These are phyloP conservation scores for Apis dorsata DNA, from an alignment of 1,140 invertebrate genomes.

Conservation along the genomic window DNA sequence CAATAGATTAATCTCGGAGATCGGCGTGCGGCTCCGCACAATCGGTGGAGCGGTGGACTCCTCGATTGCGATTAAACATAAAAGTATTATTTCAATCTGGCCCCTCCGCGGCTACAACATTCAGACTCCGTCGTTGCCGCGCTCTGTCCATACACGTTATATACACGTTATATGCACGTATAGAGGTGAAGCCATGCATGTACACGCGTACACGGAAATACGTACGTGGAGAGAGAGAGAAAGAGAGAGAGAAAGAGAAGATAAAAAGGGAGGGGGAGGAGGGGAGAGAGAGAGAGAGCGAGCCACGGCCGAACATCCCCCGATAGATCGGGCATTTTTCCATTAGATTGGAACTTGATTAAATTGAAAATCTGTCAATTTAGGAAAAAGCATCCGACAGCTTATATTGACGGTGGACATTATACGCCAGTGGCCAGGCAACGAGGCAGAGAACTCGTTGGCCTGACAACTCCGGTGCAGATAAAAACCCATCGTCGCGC, in stretches of 20 bases:
- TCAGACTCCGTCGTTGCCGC: conserved; percentile 33
- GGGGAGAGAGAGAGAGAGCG: background rate
- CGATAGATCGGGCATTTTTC: conserved; percentile 79
- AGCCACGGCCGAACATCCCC: conserved; percentile 59
- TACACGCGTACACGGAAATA: too few relatives aligned
- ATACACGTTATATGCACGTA: too few relatives aligned
- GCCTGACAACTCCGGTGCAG: conserved; percentile 73
- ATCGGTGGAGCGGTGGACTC: conserved; percentile 58
- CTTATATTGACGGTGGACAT: conserved; percentile 78
- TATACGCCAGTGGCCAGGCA: conserved; percentile 70
- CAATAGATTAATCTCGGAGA: conserved; percentile 74
- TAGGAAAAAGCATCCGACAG: conserved; percentile 78
- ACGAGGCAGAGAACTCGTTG: conserved; percentile 66
- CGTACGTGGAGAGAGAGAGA: too few relatives aligned
- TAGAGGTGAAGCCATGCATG: background rate
- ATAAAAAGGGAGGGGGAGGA: too few relatives aligned
- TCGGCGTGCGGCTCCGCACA: conserved; percentile 66
- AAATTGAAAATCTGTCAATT: conserved; percentile 81
- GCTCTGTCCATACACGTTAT: background rate
- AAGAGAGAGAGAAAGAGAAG: background rate
- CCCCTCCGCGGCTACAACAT: conserved; percentile 59
- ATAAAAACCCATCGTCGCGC: conserved; percentile 67
- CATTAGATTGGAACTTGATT: conserved; percentile 80
- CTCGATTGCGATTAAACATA: conserved; percentile 72
- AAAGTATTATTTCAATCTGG: conserved; percentile 74